phyloP scores from a whole-genome alignment of 2,113 vertebrate species.

The Typhlomys cinereus region DNA sequence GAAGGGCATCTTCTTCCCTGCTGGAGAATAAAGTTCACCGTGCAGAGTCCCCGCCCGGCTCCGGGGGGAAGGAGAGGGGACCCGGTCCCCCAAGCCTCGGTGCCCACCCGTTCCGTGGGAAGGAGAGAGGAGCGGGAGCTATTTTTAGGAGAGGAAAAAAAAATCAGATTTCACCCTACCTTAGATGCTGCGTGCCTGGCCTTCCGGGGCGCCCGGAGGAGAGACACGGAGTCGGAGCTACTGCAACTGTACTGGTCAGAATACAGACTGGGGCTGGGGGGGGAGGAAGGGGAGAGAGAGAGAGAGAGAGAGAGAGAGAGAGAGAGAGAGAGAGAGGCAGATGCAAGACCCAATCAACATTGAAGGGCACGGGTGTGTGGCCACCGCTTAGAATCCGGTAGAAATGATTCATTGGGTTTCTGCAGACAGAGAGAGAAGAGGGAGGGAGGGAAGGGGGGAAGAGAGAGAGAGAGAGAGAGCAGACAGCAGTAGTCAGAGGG shows the following conservation, averaged over 20 bases:
- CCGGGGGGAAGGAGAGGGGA: background rate
- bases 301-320: background rate
- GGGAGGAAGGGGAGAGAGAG: slow-evolving; percentile 53
- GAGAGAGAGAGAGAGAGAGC: slow-evolving; percentile 76
- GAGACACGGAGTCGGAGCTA: slow-evolving; percentile 42
- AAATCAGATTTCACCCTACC: slow-evolving; percentile 77
- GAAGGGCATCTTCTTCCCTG: slow-evolving; percentile 72
- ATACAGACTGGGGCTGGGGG: slow-evolving; percentile 75
- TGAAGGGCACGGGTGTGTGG: slow-evolving; percentile 50
- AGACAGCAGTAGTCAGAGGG: slow-evolving; percentile 83
- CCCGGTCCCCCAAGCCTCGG: too few relatives aligned
- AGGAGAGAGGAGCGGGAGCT: slow-evolving; percentile 37
- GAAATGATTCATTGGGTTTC: slow-evolving; percentile 86
- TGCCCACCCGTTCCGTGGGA: too few relatives aligned
- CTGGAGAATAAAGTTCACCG: slow-evolving; percentile 81
- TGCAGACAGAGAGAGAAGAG: slow-evolving; percentile 79
- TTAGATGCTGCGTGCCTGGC: slow-evolving; percentile 57
- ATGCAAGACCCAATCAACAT: slow-evolving; percentile 63
- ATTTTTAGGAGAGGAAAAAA: slow-evolving; percentile 52
- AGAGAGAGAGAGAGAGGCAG: slow-evolving; percentile 10
- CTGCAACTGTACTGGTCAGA: slow-evolving; percentile 83
- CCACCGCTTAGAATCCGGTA: slow-evolving; percentile 80
- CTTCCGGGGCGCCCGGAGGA: slow-evolving; percentile 63
- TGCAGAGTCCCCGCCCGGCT: slow-evolving; percentile 46
- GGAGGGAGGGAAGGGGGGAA: background rate